A percentile compares a stretch with the other conserved stretches of the same genome.
Evolutionary conservation across 2,797 vertebrate genomes (phyloP).

Genomic region (Heteromormyrus szaboi): DNA sequence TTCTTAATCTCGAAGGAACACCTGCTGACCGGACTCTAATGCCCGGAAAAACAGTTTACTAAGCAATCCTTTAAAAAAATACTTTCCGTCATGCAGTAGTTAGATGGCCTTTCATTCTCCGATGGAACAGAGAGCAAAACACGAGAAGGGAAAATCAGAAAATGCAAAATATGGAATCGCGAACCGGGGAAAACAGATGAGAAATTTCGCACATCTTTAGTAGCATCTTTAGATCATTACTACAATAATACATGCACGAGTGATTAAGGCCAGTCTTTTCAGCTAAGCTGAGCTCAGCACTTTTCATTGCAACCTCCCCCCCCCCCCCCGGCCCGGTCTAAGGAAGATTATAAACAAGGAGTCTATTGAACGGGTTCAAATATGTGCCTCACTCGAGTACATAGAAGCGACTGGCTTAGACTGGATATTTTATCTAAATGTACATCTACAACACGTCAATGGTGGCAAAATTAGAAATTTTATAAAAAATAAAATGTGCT

Average conservation of each 20-base stretch:
- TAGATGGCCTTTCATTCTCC: background rate
- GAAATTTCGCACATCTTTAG: background rate
- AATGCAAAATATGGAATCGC: background rate
- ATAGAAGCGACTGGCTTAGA: background rate
- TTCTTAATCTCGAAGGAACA: background rate
- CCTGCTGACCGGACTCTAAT: background rate
- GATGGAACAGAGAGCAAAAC: background rate
- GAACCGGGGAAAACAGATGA: background rate
- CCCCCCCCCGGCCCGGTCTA: background rate
- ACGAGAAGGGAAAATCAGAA: background rate
- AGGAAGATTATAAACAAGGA: constrained; percentile 22
- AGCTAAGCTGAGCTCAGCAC: constrained; percentile 31
- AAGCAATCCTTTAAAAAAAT: background rate
- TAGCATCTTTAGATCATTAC: background rate
- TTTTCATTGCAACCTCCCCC: constrained; percentile 39
- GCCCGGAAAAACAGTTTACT: background rate
- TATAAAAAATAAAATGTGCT: background rate
- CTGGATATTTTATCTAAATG: background rate
- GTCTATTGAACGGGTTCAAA: background rate
- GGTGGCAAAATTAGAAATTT: background rate
- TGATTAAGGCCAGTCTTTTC: constrained; percentile 32
- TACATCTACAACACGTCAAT: background rate
- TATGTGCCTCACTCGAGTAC: background rate
- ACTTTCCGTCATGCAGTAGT: background rate
- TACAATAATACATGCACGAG: constrained; percentile 19